Conservation (phyloP, 2,113 vertebrate genomes). For the Eublepharis macularius region DNA sequence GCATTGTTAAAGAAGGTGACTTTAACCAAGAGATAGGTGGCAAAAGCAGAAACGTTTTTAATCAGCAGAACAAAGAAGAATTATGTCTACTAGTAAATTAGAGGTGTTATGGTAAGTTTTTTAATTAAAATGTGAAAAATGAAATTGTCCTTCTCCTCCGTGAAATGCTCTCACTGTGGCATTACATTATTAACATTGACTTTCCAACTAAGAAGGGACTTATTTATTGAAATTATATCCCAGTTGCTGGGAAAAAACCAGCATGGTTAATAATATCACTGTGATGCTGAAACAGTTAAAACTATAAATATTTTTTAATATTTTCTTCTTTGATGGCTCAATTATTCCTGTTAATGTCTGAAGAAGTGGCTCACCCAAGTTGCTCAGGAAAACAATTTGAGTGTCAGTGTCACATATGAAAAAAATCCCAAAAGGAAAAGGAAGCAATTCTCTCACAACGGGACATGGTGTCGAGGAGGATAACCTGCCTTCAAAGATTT, state of each 20-base stretch:
- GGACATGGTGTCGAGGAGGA: constrained; percentile 87
- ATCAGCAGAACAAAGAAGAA: constrained; percentile 47
- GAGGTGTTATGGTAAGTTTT: constrained; percentile 21
- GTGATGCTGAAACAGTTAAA: constrained; percentile 19
- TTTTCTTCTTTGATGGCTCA: constrained; percentile 36
- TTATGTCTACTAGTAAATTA: background rate
- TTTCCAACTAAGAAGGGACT: constrained; percentile 34
- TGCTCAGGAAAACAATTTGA: constrained; percentile 65
- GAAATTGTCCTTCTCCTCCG: constrained; percentile 44
- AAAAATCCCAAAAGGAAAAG: constrained; percentile 88
- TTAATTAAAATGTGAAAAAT: constrained; percentile 65
- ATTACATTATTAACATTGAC: constrained; percentile 50
- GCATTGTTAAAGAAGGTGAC: constrained; percentile 5
- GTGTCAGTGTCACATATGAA: constrained; percentile 87
- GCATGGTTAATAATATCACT: constrained; percentile 33
- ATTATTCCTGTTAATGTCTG: constrained; percentile 33
- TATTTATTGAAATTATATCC: constrained; percentile 51
- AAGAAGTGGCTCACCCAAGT: constrained; percentile 9
- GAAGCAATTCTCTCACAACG: constrained; percentile 96
- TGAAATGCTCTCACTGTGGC: constrained; percentile 31
- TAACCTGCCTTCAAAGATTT: constrained; percentile 97
- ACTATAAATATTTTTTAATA: constrained; percentile 37
- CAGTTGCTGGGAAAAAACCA: constrained; percentile 20
- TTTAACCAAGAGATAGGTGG: constrained; percentile 31
- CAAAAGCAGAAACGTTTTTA: constrained; percentile 51